These are phyloP conservation scores for Mya arenaria DNA, from an alignment of 1,140 invertebrate species.

Conservation along the genomic window DNA sequence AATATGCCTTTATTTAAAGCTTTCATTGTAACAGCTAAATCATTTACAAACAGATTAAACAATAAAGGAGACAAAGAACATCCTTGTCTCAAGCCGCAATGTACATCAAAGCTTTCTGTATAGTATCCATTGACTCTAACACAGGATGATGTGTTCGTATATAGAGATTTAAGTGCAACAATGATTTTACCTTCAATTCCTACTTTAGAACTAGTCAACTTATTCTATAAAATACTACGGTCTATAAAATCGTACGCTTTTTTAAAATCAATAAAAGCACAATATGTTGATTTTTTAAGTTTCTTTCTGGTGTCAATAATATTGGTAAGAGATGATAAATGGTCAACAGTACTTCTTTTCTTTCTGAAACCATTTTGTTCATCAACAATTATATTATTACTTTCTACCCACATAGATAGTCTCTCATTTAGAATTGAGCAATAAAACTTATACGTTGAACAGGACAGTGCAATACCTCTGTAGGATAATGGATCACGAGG, in stretches of 20 bases:
- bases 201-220: neutral
- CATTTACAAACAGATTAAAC: neutral
- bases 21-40: neutral
- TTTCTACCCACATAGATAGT: neutral
- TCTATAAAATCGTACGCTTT: slow-evolving; percentile 2
- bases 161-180: neutral
- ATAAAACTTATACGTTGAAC: slow-evolving; percentile 35
- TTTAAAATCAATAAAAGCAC: neutral
- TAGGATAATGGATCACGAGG: neutral
- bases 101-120: slow-evolving; percentile 15
- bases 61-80: neutral
- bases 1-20: neutral
- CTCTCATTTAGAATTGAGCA: slow-evolving; percentile 6
- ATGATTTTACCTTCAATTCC: neutral
- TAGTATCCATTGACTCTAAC: neutral
- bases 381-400: slow-evolving; percentile 4
- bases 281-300: neutral
- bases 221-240: neutral
- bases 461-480: neutral
- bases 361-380: slow-evolving; percentile 44
- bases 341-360: neutral
- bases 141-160: neutral
- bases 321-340: neutral
- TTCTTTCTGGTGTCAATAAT: slow-evolving; percentile 5
- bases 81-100: neutral